Evolutionary conservation across 2,797 vertebrate species (phyloP).

Genomic region (Tragopan temminckii): DNA sequence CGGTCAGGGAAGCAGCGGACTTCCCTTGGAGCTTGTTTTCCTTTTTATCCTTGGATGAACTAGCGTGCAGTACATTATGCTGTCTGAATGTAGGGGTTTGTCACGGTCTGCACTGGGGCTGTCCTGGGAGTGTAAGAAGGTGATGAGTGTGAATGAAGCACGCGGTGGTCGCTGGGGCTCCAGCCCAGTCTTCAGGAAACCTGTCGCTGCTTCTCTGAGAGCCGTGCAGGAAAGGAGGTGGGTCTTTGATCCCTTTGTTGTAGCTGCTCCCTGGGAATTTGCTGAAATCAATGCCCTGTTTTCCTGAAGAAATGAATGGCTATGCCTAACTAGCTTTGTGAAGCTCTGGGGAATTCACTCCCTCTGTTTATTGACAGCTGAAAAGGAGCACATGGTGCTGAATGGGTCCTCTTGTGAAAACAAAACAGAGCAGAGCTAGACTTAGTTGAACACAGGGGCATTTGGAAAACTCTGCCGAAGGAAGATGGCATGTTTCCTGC

Average conservation of each 20-base stretch:
- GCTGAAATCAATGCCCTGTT: constrained; percentile 85
- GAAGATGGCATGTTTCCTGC: constrained; percentile 65
- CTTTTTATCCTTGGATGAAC: constrained; percentile 81
- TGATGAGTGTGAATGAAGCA: constrained; percentile 71
- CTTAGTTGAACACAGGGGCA: constrained; percentile 77
- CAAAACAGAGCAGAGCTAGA: constrained; percentile 80
- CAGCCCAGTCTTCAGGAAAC: constrained; percentile 71
- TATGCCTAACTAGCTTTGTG: constrained; percentile 84
- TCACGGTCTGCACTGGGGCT: constrained; percentile 76
- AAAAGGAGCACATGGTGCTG: constrained; percentile 83
- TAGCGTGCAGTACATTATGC: constrained; percentile 79
- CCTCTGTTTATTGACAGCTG: constrained; percentile 86
- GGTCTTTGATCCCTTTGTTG: constrained; percentile 85
- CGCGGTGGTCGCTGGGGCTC: constrained; percentile 64
- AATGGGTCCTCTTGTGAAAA: constrained; percentile 82
- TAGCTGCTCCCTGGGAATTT: constrained; percentile 82
- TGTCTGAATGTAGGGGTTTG: constrained; percentile 74
- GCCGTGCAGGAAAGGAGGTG: constrained; percentile 78
- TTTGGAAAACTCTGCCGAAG: constrained; percentile 76
- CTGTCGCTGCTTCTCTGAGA: constrained; percentile 77
- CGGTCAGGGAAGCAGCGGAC: constrained; percentile 16
- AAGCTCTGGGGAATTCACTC: constrained; percentile 77
- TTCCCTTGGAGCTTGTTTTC: constrained; percentile 71
- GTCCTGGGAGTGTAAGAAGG: constrained; percentile 75
- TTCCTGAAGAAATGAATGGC: constrained; percentile 83